Evolutionary conservation across 1,140 invertebrate species (phyloP).

Genomic region (Lycorma delicatula): DNA sequence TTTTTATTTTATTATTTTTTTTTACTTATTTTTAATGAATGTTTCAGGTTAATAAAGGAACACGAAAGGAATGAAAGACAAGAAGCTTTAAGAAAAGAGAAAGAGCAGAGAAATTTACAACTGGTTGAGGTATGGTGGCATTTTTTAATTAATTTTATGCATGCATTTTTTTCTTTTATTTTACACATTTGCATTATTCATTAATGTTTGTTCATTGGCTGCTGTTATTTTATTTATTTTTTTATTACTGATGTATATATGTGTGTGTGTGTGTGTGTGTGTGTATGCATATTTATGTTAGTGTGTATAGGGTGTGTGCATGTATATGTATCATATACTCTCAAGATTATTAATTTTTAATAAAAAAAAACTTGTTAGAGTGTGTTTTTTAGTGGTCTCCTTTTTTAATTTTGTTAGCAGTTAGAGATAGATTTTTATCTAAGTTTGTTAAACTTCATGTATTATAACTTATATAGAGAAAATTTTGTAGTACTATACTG

Average conservation of each 20-base stretch:
- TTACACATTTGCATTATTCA: constrained; percentile 23
- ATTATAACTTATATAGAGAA: too few relatives aligned
- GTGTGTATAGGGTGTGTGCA: too few relatives aligned
- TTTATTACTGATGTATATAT: constrained; percentile 16
- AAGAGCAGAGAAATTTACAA: constrained; percentile 57
- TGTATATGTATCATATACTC: too few relatives aligned
- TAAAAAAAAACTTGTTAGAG: too few relatives aligned
- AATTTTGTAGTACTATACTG: too few relatives aligned
- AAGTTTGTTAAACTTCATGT: too few relatives aligned
- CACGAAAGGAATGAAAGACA: constrained; percentile 69
- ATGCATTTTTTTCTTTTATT: constrained; percentile 17
- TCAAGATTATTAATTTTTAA: too few relatives aligned
- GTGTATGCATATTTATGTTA: neutral
- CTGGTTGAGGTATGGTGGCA: constrained; percentile 49
- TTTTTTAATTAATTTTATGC: constrained; percentile 8
- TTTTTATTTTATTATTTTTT: constrained; percentile 17
- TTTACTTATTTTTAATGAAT: neutral
- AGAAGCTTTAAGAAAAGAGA: constrained; percentile 63
- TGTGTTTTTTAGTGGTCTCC: too few relatives aligned
- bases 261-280: constrained; percentile 9
- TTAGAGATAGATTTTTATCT: too few relatives aligned
- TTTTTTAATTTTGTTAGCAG: too few relatives aligned
- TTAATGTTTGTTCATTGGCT: constrained; percentile 31
- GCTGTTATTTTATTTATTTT: constrained; percentile 13
- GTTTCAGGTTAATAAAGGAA: constrained; percentile 60